Conservation (phyloP, 2,888 invertebrate genomes). For the Nebria brevicollis region DNA sequence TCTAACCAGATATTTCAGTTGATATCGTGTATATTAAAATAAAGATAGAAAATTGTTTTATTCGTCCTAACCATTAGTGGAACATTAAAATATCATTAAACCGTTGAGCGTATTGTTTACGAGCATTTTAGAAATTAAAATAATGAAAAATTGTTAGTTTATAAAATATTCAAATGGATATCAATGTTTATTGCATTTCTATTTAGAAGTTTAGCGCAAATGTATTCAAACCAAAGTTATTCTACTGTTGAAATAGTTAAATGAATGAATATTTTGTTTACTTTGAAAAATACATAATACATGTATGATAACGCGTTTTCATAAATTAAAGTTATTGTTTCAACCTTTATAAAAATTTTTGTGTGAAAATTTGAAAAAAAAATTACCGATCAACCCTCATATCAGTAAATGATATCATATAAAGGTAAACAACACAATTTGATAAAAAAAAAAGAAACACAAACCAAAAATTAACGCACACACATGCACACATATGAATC, state of each 20-base stretch:
- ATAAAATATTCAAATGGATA: not conserved
- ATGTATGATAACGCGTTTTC: too few relatives aligned
- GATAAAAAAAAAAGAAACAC: not conserved
- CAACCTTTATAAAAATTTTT: not conserved
- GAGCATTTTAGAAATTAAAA: slow-evolving; percentile 37
- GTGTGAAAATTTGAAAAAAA: not conserved
- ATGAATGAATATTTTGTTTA: too few relatives aligned
- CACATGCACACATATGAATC: not conserved
- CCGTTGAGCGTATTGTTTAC: slow-evolving; percentile 26
- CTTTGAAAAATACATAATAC: too few relatives aligned
- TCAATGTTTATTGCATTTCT: not conserved
- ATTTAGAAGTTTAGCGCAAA: not conserved
- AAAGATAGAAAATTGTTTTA: not conserved
- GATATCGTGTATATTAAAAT: not conserved
- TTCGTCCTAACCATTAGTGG: slow-evolving; percentile 14
- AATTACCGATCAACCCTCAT: not conserved
- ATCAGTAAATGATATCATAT: not conserved
- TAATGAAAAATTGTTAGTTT: slow-evolving; percentile 32
- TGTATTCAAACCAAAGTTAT: too few relatives aligned
- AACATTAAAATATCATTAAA: slow-evolving; percentile 34
- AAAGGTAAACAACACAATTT: not conserved
- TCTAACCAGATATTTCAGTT: not conserved
- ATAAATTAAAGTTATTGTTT: not conserved
- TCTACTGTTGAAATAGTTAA: too few relatives aligned
- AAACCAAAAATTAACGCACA: slow-evolving; percentile 8